These are phyloP conservation scores for Neolamprologus sp. DNA, from an alignment of 2,113 vertebrate species.

Conservation along the genomic window DNA sequence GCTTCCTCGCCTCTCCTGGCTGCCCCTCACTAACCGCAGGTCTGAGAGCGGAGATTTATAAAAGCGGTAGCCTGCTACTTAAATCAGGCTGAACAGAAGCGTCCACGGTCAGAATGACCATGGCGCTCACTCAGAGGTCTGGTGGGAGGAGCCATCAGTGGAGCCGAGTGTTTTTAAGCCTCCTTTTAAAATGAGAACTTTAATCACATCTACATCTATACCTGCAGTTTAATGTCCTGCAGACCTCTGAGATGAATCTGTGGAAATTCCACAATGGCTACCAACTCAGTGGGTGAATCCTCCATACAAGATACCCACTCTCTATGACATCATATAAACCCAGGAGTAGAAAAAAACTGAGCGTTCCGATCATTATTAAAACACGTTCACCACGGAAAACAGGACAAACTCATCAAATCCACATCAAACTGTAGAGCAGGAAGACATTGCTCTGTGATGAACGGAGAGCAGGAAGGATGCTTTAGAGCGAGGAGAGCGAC, in stretches of 20 bases:
- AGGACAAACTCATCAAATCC: neutral
- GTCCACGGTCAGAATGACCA: neutral
- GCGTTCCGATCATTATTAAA: fast-evolving
- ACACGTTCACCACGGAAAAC: neutral
- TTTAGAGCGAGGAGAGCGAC: neutral
- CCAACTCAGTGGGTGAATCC: neutral
- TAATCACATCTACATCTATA: neutral
- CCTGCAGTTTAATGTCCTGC: neutral
- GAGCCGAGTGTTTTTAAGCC: neutral
- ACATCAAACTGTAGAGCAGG: neutral
- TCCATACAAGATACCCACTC: neutral
- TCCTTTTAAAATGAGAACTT: neutral
- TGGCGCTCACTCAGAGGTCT: neutral
- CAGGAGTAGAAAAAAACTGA: neutral
- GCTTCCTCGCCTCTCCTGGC: neutral
- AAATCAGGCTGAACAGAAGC: neutral
- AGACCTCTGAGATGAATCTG: neutral
- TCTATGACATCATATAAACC: neutral
- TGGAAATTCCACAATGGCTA: neutral
- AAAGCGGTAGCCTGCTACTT: neutral
- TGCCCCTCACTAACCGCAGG: neutral
- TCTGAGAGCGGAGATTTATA: neutral
- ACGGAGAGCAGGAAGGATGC: neutral
- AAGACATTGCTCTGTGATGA: neutral
- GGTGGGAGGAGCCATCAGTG: neutral